Evolutionary conservation across 2,113 vertebrate genomes (phyloP).

Genomic region (Patagioenas fasciata): DNA sequence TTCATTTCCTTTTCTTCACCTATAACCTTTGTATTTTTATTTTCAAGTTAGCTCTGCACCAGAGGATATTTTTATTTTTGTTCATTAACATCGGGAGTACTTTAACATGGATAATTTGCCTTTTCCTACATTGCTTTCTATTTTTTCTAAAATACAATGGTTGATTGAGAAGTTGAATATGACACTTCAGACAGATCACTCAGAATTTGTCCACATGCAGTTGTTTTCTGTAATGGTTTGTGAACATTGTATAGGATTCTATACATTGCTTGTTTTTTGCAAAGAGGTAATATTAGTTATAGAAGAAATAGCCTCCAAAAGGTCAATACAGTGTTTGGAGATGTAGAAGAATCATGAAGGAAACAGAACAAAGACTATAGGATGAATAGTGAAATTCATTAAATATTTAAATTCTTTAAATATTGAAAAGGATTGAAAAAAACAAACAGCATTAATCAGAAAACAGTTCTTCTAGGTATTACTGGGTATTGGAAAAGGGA

Average conservation of each 20-base stretch:
- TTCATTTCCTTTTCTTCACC: neutral
- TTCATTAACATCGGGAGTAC: neutral
- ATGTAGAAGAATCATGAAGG: neutral
- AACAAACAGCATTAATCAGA: neutral
- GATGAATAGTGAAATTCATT: neutral
- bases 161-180: neutral
- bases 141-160: neutral
- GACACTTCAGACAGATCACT: neutral
- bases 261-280: neutral
- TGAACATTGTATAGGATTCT: neutral
- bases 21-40: neutral
- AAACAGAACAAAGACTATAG: neutral
- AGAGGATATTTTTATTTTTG: neutral
- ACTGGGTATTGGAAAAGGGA: neutral
- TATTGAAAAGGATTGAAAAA: neutral
- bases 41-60: neutral
- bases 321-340: neutral
- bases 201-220: neutral
- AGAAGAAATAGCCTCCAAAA: neutral
- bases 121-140: neutral
- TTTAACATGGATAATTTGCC: neutral
- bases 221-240: neutral
- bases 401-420: neutral
- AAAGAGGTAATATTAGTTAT: neutral
- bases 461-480: neutral